These are phyloP conservation scores for Tillus elongatus DNA, from an alignment of 2,888 invertebrate species.

Conservation along the genomic window DNA sequence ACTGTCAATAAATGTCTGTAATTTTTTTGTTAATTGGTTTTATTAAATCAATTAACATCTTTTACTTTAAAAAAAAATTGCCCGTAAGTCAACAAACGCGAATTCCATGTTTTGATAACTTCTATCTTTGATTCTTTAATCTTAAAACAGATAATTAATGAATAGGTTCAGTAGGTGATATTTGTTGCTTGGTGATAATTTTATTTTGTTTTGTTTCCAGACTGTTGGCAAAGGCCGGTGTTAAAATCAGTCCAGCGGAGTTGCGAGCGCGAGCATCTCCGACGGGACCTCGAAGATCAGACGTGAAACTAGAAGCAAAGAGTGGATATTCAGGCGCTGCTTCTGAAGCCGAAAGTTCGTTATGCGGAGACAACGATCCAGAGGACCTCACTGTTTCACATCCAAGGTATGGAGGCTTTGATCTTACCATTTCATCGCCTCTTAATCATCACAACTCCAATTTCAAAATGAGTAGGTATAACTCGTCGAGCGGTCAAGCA, in stretches of 20 bases:
- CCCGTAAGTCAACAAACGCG: too few relatives aligned
- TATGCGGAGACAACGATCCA: slow-evolving; percentile 73
- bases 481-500: slow-evolving; percentile 42
- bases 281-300: slow-evolving; percentile 69
- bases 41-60: too few relatives aligned
- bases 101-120: too few relatives aligned
- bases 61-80: too few relatives aligned
- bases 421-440: slow-evolving; percentile 47
- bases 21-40: too few relatives aligned
- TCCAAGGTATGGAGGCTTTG: slow-evolving; percentile 36
- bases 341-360: slow-evolving; percentile 61
- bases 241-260: slow-evolving; percentile 77
- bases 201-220: slow-evolving; percentile 39
- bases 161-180: too few relatives aligned
- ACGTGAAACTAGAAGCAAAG: slow-evolving; percentile 72
- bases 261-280: slow-evolving; percentile 77
- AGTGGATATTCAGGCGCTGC: slow-evolving; percentile 54
- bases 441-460: too few relatives aligned
- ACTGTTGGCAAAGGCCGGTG: slow-evolving; percentile 77
- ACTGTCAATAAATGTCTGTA: too few relatives aligned
- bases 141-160: too few relatives aligned
- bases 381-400: slow-evolving; percentile 71
- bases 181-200: too few relatives aligned
- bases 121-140: too few relatives aligned
- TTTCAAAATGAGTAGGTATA: too few relatives aligned